Base-by-base conservation (phyloP, 1,140 invertebrate species). In the Neotoxoptera formosana region DNA sequence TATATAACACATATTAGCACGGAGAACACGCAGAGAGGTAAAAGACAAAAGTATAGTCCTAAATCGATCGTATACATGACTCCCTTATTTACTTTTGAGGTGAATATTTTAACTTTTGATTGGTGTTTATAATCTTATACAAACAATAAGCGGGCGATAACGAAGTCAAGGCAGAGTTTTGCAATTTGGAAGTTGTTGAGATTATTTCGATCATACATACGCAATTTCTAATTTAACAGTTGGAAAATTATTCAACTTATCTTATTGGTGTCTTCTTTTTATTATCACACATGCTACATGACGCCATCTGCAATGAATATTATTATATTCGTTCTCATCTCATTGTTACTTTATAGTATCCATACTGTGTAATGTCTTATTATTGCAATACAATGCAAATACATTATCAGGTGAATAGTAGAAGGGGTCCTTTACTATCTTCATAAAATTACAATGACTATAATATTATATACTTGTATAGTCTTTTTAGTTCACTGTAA, bases 331-430 rank as follows among this genome's bases (percentile, higher is more conserved):
- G 47, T 88, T 89, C 34, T 90, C 36, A 45, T 30, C 53, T 67
- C 21, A 67, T 90, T 90, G 89, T 90, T 34, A 45, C 89, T 45
- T 30, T 45, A 47, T 11, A 30, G 47, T 90, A 67, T 67, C 60
- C 36, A 67, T 67, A 90, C 36, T 90, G 53, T 90, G 53, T 45
- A 41, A 90, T 60, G n/a, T 30, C 9, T 36, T 30, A 60, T 67
- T 90, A 67, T 67, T 90, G 41, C 36, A 67, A 67, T 90, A 90
- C 89, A 90, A 90, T 67, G 36, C 89, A 45, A 90, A 90, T 90
- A 60, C 25, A 90, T 67, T 90, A 45, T 67, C 89, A 90, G 53
- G 53, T 90, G 89, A 90, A 90, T 60, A 45, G 89, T 90, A 90
- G 89, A 67, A 90, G 89, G 53, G 36, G 89, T 76, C 14, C 7